A percentile compares a stretch with the other conserved stretches of the same genome.
These are phyloP conservation scores for Whitmania pigra DNA, from an alignment of 1,140 invertebrate species.

Conservation along the genomic window DNA sequence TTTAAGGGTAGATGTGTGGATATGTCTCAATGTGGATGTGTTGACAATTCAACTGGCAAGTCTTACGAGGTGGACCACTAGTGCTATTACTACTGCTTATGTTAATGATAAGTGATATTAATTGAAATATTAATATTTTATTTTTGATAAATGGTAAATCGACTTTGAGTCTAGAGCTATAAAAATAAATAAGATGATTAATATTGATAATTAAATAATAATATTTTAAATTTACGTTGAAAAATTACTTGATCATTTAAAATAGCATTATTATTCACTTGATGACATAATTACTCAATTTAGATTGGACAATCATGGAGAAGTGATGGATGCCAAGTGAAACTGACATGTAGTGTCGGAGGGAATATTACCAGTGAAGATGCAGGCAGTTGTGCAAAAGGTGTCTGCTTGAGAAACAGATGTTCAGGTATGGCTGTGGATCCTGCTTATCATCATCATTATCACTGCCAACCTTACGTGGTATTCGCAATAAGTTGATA, in stretches of 20 bases:
- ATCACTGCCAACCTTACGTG: no score
- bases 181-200: neutral
- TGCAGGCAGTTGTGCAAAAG: neutral
- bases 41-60: neutral
- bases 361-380: neutral
- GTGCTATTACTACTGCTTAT: neutral
- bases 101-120: neutral
- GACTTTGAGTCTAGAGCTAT: no score
- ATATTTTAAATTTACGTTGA: no score
- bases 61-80: neutral
- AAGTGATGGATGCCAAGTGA: neutral
- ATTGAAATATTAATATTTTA: neutral
- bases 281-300: no score
- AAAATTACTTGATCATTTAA: neutral
- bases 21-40: neutral
- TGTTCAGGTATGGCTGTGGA: neutral
- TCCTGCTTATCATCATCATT: no score
- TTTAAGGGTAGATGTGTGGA: slow-evolving; percentile 5
- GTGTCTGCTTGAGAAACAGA: neutral
- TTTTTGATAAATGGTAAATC: neutral
- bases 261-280: no score
- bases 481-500: no score
- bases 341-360: neutral
- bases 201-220: neutral
- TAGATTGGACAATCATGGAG: slow-evolving; percentile 3